These are phyloP conservation scores for Tetramorium bicarinatum DNA, from an alignment of 2,888 invertebrate species.

Conservation along the genomic window DNA sequence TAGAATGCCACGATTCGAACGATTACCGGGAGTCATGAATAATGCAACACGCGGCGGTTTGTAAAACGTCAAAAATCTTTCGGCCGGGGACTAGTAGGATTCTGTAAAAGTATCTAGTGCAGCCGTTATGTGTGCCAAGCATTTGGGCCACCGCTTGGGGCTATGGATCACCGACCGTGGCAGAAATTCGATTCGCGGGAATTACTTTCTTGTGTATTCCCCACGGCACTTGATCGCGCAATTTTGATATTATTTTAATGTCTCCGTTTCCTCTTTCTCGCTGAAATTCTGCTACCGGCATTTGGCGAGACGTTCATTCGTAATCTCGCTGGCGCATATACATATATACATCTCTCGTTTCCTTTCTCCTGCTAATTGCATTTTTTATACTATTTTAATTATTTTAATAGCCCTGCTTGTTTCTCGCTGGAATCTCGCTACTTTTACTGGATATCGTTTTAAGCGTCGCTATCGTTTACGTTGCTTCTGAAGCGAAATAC, in stretches of 20 bases:
- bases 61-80: neutral
- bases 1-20: neutral
- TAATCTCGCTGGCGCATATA: neutral
- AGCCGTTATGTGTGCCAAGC: slow-evolving; percentile 65
- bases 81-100: neutral
- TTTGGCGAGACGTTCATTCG: neutral
- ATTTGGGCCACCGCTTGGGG: slow-evolving; percentile 70
- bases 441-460: neutral
- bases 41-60: neutral
- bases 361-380: neutral
- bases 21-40: neutral
- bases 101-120: slow-evolving; percentile 18
- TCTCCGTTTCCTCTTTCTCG: neutral
- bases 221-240: neutral
- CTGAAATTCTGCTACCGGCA: neutral
- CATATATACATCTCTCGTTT: neutral
- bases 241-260: neutral
- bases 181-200: slow-evolving; percentile 58
- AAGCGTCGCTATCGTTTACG: neutral
- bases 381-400: slow-evolving; percentile 1
- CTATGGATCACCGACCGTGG: slow-evolving; percentile 66
- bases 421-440: neutral
- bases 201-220: slow-evolving; percentile 20
- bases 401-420: neutral
- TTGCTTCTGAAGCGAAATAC: neutral